These are phyloP conservation scores for Seriola dumerili DNA, from an alignment of 2,113 vertebrate species.

Conservation along the genomic window DNA sequence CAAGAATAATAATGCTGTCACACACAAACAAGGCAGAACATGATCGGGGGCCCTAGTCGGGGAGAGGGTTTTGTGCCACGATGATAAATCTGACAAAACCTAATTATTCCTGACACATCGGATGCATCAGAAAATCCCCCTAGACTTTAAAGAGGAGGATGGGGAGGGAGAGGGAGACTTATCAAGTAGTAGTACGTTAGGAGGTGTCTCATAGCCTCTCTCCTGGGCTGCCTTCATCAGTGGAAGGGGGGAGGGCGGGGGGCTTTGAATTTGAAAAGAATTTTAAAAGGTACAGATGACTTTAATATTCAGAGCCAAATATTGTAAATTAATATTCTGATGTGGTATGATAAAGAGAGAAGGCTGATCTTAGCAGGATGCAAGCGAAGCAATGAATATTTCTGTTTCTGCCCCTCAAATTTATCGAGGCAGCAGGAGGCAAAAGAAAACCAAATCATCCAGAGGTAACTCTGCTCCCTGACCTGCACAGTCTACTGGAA, in stretches of 20 bases:
- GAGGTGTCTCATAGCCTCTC: constrained; percentile 92
- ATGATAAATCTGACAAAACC: constrained; percentile 99
- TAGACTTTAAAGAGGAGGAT: constrained; percentile 81
- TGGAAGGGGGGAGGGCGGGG: constrained; percentile 85
- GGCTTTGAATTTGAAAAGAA: constrained; percentile 97
- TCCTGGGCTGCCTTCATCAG: constrained; percentile 95
- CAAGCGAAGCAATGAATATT: constrained; percentile 81
- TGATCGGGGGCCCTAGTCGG: constrained; percentile 93
- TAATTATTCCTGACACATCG: constrained; percentile 99
- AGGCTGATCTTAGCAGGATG: constrained; percentile 81
- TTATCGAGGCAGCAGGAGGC: not conserved
- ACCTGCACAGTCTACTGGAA: not conserved
- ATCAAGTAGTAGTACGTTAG: constrained; percentile 96
- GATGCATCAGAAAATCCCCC: constrained; percentile 98
- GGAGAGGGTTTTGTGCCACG: constrained; percentile 96
- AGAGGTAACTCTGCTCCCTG: not conserved
- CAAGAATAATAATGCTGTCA: constrained; percentile 99
- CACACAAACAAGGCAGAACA: constrained; percentile 99
- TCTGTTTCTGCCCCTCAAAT: constrained; percentile 68
- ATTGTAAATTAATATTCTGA: constrained; percentile 95
- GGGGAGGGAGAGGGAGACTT: constrained; percentile 85
- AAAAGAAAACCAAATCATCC: not conserved
- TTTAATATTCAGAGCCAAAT: constrained; percentile 98
- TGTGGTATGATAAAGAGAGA: constrained; percentile 85
- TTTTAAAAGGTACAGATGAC: constrained; percentile 99